Conservation (phyloP, 2,888 invertebrate genomes). For the Galeruca laticollis region DNA sequence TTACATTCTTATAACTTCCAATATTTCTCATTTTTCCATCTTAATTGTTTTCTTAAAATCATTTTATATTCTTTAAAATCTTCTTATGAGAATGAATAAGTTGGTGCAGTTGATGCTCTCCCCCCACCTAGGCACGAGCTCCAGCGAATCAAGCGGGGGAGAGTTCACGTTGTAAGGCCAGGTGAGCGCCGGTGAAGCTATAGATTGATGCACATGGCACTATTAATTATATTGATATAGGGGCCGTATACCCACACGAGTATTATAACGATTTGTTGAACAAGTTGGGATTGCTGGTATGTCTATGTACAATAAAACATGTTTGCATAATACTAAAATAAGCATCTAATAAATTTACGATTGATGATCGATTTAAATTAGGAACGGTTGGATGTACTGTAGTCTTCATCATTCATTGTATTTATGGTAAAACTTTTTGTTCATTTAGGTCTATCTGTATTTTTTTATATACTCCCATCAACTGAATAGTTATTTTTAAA, state of each 20-base stretch:
- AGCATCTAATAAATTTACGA: not conserved
- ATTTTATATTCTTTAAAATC: too few species aligned
- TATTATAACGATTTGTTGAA: slow-evolving; percentile 47
- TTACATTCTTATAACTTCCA: too few species aligned
- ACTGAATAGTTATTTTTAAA: too few species aligned
- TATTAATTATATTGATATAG: slow-evolving; percentile 58
- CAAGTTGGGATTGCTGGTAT: slow-evolving; percentile 43
- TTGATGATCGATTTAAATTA: not conserved
- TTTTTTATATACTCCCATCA: too few species aligned
- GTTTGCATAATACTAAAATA: slow-evolving; percentile 20
- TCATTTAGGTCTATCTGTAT: too few species aligned
- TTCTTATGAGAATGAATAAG: too few species aligned
- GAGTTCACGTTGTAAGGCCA: slow-evolving; percentile 42
- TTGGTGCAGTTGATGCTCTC: slow-evolving; percentile 9
- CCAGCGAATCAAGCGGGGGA: slow-evolving; percentile 40
- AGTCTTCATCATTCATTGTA: too few species aligned
- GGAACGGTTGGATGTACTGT: too few species aligned
- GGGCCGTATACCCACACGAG: slow-evolving; percentile 47
- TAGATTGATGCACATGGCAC: slow-evolving; percentile 62
- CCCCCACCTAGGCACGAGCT: slow-evolving; percentile 24
- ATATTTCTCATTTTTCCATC: too few species aligned
- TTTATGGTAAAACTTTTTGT: too few species aligned
- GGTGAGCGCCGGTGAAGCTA: slow-evolving; percentile 58
- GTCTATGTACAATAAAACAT: not conserved
- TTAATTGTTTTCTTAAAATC: too few species aligned